phyloP scores from a whole-genome alignment of 2,888 invertebrate species.

The Temnothorax rugatulus region DNA sequence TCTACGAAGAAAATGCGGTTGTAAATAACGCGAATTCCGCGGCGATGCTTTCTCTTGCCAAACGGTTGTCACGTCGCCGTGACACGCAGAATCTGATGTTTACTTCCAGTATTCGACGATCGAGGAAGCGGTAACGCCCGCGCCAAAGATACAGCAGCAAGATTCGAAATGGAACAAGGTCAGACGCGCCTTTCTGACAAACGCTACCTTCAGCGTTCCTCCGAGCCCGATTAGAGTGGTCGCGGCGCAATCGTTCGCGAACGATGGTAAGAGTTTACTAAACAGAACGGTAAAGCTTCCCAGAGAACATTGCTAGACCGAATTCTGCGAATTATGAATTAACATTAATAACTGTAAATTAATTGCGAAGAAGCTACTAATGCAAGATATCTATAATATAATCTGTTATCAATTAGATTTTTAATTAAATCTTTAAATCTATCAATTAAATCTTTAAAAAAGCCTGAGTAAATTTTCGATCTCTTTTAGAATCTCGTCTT shows the following conservation, averaged over 20 bases:
- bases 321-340: neutral
- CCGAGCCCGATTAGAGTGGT: slow-evolving; percentile 89
- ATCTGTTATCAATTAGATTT: neutral
- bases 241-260: slow-evolving; percentile 66
- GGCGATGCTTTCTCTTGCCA: slow-evolving; percentile 24
- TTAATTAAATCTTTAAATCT: neutral
- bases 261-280: slow-evolving; percentile 75
- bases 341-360: neutral
- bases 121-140: slow-evolving; percentile 58
- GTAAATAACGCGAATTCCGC: slow-evolving; percentile 7
- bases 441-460: neutral
- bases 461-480: neutral
- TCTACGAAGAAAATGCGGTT: neutral
- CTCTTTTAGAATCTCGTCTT: neutral
- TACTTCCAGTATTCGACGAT: slow-evolving; percentile 64
- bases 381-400: neutral
- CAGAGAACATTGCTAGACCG: neutral
- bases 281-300: neutral
- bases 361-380: neutral
- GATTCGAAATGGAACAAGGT: slow-evolving; percentile 92
- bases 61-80: neutral
- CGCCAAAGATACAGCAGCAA: slow-evolving; percentile 86
- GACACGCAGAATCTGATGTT: slow-evolving; percentile 22
- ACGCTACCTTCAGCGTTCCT: slow-evolving; percentile 89
- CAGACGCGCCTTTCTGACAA: slow-evolving; percentile 90